phyloP scores from a whole-genome alignment of 2,113 vertebrate genomes.

The Hydrolagus affinis region DNA sequence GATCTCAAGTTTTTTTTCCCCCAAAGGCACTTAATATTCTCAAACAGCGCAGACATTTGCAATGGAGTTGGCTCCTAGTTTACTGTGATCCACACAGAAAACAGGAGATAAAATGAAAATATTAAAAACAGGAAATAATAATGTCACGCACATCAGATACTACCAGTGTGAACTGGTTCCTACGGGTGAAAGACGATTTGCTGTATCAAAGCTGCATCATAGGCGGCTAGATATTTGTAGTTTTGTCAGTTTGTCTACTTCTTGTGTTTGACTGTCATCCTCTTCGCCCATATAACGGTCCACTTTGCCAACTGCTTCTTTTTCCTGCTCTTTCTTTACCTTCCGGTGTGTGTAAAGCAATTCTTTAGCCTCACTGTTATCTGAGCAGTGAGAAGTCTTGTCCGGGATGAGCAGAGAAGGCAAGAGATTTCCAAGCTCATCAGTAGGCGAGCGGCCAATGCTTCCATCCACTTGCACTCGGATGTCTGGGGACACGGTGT shows the following conservation, averaged over 20 bases:
- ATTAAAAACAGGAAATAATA: conserved; percentile 28
- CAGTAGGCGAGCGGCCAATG: conserved; percentile 92
- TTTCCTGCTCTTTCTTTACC: conserved; percentile 43
- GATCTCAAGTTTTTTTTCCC: conserved; percentile 36
- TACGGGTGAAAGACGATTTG: conserved; percentile 22
- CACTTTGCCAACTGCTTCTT: conserved; percentile 39
- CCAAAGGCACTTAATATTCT: conserved; percentile 83
- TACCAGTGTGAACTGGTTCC: conserved; percentile 38
- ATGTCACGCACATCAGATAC: conserved; percentile 24
- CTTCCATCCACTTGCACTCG: conserved; percentile 94
- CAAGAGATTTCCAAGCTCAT: conserved; percentile 83
- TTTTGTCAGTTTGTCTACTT: conserved; percentile 70
- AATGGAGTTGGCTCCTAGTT: conserved; percentile 47
- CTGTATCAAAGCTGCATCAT: conserved; percentile 52
- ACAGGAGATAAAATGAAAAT: conserved; percentile 37
- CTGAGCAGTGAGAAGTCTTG: conserved; percentile 45
- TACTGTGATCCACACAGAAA: conserved; percentile 53
- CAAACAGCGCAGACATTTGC: conserved; percentile 41
- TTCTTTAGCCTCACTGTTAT: conserved; percentile 48
- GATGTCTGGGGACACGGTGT: conserved; percentile 87
- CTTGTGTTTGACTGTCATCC: conserved; percentile 53
- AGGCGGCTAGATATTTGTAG: conserved; percentile 73
- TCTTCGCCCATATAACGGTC: conserved; percentile 40
- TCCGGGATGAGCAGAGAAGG: conserved; percentile 55
- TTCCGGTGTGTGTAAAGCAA: conserved; percentile 44